A percentile compares a stretch with the other conserved stretches of the same genome.
These are phyloP conservation scores for Nemoura dubitans DNA, from an alignment of 2,888 invertebrate genomes.

Conservation along the genomic window DNA sequence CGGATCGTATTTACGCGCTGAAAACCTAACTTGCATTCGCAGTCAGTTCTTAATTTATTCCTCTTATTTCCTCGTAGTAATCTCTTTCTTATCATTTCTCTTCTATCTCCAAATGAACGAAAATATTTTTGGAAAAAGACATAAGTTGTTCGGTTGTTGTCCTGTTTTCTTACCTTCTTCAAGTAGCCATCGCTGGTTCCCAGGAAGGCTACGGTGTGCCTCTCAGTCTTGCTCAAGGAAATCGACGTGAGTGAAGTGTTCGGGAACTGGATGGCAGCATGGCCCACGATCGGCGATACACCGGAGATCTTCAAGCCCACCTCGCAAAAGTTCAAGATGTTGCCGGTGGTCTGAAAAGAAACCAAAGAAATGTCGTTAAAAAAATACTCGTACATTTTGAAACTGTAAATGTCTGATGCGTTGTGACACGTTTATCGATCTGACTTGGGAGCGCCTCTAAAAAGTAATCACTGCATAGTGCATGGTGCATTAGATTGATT, in stretches of 20 bases:
- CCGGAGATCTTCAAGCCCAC: slow-evolving; percentile 93
- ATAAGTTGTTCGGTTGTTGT: too few relatives aligned
- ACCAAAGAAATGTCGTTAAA: slow-evolving; percentile 43
- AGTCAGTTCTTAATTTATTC: background rate
- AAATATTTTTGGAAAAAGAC: too few relatives aligned
- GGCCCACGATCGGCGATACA: slow-evolving; percentile 81
- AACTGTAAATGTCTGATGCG: too few relatives aligned
- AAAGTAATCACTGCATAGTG: too few relatives aligned
- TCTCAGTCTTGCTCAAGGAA: slow-evolving; percentile 86
- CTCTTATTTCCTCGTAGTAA: too few relatives aligned
- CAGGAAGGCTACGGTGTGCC: slow-evolving; percentile 92
- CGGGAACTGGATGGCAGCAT: slow-evolving; percentile 79
- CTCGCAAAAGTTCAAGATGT: slow-evolving; percentile 91
- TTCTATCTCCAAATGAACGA: too few relatives aligned
- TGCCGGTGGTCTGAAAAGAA: slow-evolving; percentile 75
- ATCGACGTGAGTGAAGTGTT: slow-evolving; percentile 85
- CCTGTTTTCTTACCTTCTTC: slow-evolving; percentile 75
- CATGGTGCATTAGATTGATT: too few relatives aligned
- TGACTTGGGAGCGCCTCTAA: too few relatives aligned
- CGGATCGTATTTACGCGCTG: background rate
- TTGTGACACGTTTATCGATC: too few relatives aligned
- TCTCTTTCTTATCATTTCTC: too few relatives aligned
- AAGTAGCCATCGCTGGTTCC: slow-evolving; percentile 87
- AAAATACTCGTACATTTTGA: background rate
- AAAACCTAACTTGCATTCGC: background rate